Evolutionary conservation across 2,797 vertebrate genomes (phyloP).

Genomic region (Fistularia commersonii): DNA sequence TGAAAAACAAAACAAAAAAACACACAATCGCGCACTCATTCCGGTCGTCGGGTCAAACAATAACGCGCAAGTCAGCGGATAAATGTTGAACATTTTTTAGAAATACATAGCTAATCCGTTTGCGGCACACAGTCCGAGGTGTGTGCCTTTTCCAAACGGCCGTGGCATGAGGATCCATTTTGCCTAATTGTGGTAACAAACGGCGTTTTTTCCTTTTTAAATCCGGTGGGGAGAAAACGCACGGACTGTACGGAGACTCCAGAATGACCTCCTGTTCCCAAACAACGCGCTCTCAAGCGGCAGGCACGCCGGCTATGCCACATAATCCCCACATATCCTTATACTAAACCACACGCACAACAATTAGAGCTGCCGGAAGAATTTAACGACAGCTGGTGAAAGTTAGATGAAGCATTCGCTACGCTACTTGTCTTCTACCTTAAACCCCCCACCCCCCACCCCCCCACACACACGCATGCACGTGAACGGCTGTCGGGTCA

Average conservation of each 20-base stretch:
- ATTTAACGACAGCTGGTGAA: constrained; percentile 77
- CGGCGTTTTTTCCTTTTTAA: constrained; percentile 60
- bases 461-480: not conserved
- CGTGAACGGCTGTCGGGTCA: no score
- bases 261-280: constrained; percentile 66
- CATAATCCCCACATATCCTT: constrained; percentile 75
- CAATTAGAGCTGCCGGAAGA: constrained; percentile 77
- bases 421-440: constrained; percentile 48
- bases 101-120: constrained; percentile 69
- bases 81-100: constrained; percentile 56
- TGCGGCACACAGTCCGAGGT: constrained; percentile 50
- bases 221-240: constrained; percentile 45
- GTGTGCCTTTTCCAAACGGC: constrained; percentile 46
- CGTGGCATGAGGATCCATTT: constrained; percentile 49
- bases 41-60: constrained; percentile 15
- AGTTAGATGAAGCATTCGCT: constrained; percentile 61
- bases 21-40: constrained; percentile 45
- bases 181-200: constrained; percentile 64
- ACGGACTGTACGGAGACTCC: constrained; percentile 62
- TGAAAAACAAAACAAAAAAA: constrained; percentile 37
- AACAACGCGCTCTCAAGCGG: constrained; percentile 65
- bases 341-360: constrained; percentile 75
- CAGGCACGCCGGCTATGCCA: constrained; percentile 73
- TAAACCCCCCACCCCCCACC: constrained; percentile 1
- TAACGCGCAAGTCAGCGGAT: constrained; percentile 55